Base-by-base conservation (phyloP, 2,888 invertebrate genomes). In the Endotricha flammealis region DNA sequence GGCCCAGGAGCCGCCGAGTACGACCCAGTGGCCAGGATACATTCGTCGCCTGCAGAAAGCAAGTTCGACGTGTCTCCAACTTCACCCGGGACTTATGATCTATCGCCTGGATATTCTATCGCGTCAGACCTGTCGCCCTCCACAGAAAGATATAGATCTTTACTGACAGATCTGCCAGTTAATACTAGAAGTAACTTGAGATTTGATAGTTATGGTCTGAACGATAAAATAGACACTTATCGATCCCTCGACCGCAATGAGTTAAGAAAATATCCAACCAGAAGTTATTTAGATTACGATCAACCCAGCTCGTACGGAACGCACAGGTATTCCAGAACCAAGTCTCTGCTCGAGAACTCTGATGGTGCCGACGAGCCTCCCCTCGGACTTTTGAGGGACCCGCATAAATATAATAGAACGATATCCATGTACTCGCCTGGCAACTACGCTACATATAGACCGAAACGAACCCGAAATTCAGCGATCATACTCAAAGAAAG, bases 1-100 rank as follows among this genome's bases (percentile, higher is more conserved):
- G 90, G 90, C 10, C 90, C 91, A 4, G 83, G 88, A 28, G 89
- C 89, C 6, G 68, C 85, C 2, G 90, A 90, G 43, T 90, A 90
- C 50, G 87, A 86, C 44, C 87, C 87, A 2, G 48, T 87, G 30
- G 78, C 85, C 7, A 66, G 85, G 34, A 75, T 87, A 51, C 86
- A 83, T 51, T 69, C 80, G 3, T 75, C 66, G 29, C 63, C 76
- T 12, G 48, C 61, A 1, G 82, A 80, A 29, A 39, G 59, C 2
- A 77, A 73, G 43, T 76, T 65, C 41, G 85, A 86, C 36, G 53
- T 61, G 8, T 81, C 87, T 0, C 85, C 86, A 3, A 67, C 77
- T 1, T 81, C 86, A 1, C 80, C 85, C 5, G 50, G 49, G n/a
- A 60, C 63, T 9, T 80, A 77, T 53, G 86, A 81, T 42, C 47